Evolutionary conservation across 2,113 vertebrate species (phyloP), one percentile per base, ranked within the genome.

Genomic region (Fregetta grallaria): DNA sequence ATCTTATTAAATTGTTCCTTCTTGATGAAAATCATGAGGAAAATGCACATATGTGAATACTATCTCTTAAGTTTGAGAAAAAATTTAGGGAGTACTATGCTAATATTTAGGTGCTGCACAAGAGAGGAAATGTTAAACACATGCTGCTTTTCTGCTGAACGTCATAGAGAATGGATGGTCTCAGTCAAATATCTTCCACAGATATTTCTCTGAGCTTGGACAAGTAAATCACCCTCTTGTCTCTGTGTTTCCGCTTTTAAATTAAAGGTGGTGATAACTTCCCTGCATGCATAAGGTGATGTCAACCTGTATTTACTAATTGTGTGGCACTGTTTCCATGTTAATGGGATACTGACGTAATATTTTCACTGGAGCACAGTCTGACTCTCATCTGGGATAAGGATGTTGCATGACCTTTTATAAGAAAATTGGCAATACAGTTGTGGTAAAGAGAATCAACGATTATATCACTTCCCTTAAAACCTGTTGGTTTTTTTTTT

Each of bases 81-180:
- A 74, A 15, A 20, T 9, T 19, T 34, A 5, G 19, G 26, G 30
- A 92, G 3, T 63, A n/a, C 9, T 53, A 29, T 0, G 0, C 14
- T 81, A 17, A 45, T 47, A 27, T 47, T 86, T 52, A 52, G 4
- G 5, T 72, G 11, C 6, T 44, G 21, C 21, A 59, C 9, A 49
- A 42, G 16, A 84, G 30, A 84, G 27, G 7, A 6, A 61, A 11
- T 25, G 7, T 27, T 62, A 50, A 71, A 56, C 14, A n/a, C 9
- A 30, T 3, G 5, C 44, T 19, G 6, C 10, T 84, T 50, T 86
- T 83, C 67, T 80, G 25, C 16, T 50, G 22, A 58, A 53, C 5
- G 3, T 38, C 3, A 4, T 4, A 66, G 29, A 70, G 12, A 45
- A 55, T n/a, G 34, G 14, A 26, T 42, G 9, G 22, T 67, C 47